Base-by-base conservation (phyloP, 1,140 invertebrate genomes). In the Drosophila obscura region DNA sequence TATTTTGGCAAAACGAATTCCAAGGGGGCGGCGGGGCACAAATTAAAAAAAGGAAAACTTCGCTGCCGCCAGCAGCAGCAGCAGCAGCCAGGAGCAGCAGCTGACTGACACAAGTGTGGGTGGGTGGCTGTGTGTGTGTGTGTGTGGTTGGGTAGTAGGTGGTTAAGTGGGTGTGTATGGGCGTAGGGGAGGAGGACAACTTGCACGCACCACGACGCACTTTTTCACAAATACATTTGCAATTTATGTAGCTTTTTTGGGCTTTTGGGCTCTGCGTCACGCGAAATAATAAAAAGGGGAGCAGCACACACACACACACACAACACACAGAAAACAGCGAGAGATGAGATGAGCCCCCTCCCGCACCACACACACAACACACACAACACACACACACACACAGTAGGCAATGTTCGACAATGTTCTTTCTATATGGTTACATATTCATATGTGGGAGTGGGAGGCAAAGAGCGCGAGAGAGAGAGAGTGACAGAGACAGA, bases 141-240 rank as follows among this genome's bases (percentile, higher is more conserved):
- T 39, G 35, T 39, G 11, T 39, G 35, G 35, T 9, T 11, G 24
- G 60, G 43, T 19, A 19, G 19, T 19, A 19, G 55, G 48, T 22
- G 59, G 52, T 19, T 19, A 26, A 31, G 35, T 44, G 50, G 39
- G 51, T 44, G 16, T 5, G 4, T 22, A 3, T 5, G 13, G 50
- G 43, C 35, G 60, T 15, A 13, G 13, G 5, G 0, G 5, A 24
- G 16, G 35, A 5, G 19, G 26, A 7, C 28, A 46, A 46, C 41
- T 64, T 59, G 64, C 71, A 73, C 73, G 73, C 73, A 76, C 72
- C 73, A 76, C 73, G 62, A 77, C 74, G 74, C 74, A 77, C 73
- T 77, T 77, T 77, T 69, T 67, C 74, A 77, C 74, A 77, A 77
- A 77, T 77, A 77, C 74, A 77, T 77, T 77, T 77, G 74, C 74